A percentile compares a stretch with the other conserved stretches of the same genome.
Evolutionary conservation across 2,888 invertebrate species (phyloP).

Genomic region (Brachycybe producta): DNA sequence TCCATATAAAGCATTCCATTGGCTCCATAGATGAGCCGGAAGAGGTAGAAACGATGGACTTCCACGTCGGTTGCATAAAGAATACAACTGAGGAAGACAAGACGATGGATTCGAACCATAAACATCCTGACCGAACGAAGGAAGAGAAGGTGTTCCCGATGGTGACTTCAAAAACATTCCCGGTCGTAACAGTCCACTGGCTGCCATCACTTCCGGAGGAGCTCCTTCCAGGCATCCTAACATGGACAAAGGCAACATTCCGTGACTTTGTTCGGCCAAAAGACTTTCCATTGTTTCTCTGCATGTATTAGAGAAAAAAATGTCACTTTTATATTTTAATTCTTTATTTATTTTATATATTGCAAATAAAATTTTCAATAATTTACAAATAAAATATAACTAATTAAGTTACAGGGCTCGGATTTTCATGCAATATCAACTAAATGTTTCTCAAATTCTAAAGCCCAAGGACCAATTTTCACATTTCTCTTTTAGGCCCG

Average conservation of each 20-base stretch:
- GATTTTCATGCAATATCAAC: too few relatives aligned
- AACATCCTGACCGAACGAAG: neutral
- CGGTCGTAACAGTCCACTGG: neutral
- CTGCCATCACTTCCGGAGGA: neutral
- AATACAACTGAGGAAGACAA: conserved; percentile 19
- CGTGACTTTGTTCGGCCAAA: conserved; percentile 18
- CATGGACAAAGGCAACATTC: conserved; percentile 5
- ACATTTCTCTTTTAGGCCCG: too few relatives aligned
- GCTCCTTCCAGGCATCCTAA: conserved; percentile 10
- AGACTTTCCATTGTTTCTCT: conserved; percentile 20
- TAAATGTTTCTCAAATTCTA: too few relatives aligned
- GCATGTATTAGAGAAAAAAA: neutral
- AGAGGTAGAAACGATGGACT: conserved; percentile 21
- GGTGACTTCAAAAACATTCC: conserved; percentile 12
- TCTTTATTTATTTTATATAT: neutral
- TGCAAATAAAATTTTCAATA: too few relatives aligned
- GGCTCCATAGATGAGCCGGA: conserved; percentile 45
- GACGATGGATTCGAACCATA: neutral
- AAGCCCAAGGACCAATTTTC: too few relatives aligned
- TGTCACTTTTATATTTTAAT: neutral
- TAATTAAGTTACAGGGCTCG: too few relatives aligned
- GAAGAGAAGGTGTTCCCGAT: neutral
- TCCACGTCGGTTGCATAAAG: conserved; percentile 19
- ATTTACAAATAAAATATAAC: too few relatives aligned
- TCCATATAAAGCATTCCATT: conserved; percentile 49